Base-by-base conservation (phyloP, 2,888 invertebrate species). In the Myopa tessellatipennis region DNA sequence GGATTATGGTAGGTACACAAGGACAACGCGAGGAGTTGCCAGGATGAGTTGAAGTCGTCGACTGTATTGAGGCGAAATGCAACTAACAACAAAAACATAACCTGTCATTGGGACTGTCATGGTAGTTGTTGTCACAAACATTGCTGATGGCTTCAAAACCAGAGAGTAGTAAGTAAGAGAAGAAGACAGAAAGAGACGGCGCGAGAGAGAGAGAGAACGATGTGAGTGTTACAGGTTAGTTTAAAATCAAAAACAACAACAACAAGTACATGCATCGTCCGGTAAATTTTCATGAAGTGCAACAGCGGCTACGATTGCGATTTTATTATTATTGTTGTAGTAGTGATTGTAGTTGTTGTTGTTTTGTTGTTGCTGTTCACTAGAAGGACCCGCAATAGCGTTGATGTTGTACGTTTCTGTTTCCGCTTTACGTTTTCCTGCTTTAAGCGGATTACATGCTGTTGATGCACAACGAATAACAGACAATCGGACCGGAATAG, bases 301-400 rank as follows among this genome's bases (percentile, higher is more conserved):
- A 16, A 55, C 26, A 26, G 26, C 26, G 26, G 40, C 38, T 68
- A 36, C n/a, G 67, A 40, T 68, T n/a, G 38, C n/a, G 36, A 40
- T 8, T 68, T 68, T n/a, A n/a, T 68, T 68, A 18, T 68, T 16
- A n/a, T 40, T 68, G 14, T 68, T 65, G 38, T 65, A 18, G 58
- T 12, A 10, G 5, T 63, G 8, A 18, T 63, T 63, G 18, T 58
- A 18, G 8, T n/a, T 40, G 61, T 63, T 34, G 61, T 45, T 45
- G 61, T 73, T 50, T 34, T 74, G 26, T 34, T 50, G 65, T 52
- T 38, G 36, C 18, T 58, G 60, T 63, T 0, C 67, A 18, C 45
- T n/a, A 26, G 26, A 26, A 26, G 26, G 26, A 26, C 26, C 26
- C 26, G 38, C 10, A 4, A 18, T 40, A 40, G 16, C 52, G 61